Percentiles rank a stretch among this genome's conserved stretches.
phyloP scores from a whole-genome alignment of 30 jellyfish, hydroid and myxozoan genomes.

The Calvadosia cruxmelitensis region DNA sequence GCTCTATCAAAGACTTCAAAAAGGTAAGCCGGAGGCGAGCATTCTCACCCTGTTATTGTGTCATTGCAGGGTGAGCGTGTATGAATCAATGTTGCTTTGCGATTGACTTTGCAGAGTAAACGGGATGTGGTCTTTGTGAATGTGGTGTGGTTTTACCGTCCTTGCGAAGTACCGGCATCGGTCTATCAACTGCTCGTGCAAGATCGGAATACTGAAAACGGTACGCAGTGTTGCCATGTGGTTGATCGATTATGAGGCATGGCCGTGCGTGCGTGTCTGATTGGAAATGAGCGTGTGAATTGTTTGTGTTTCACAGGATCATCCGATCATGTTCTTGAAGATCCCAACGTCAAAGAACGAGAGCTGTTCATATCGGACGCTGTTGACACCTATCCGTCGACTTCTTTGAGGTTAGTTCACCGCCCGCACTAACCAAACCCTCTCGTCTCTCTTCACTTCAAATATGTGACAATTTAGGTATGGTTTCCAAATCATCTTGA shows the following conservation, averaged over 20 bases:
- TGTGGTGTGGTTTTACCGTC: conserved; percentile 97
- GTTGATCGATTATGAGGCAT: too few relatives aligned
- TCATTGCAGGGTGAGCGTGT: too few relatives aligned
- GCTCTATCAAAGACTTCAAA: conserved; percentile 84
- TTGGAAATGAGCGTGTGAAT: too few relatives aligned
- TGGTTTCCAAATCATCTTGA: too few relatives aligned
- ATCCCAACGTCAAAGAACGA: conserved; percentile 86
- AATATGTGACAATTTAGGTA: too few relatives aligned
- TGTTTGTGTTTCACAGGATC: too few relatives aligned
- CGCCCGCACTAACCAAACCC: neutral
- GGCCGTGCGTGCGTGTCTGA: too few relatives aligned
- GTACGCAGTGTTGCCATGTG: too few relatives aligned
- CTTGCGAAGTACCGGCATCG: conserved; percentile 97
- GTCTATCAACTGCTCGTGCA: conserved; percentile 89
- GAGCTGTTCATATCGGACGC: conserved; percentile 93
- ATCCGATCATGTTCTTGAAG: conserved; percentile 76
- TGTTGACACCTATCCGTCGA: conserved; percentile 83
- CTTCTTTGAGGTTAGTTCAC: conserved; percentile 64
- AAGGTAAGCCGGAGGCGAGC: conserved; percentile 80
- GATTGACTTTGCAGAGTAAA: conserved; percentile 68
- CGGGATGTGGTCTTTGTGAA: conserved; percentile 80
- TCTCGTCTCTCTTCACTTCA: too few relatives aligned
- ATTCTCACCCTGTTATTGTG: conserved; percentile 89
- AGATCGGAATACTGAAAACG: conserved; percentile 91
- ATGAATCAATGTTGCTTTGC: too few relatives aligned